Evolutionary conservation across 2,888 invertebrate genomes (phyloP).

Genomic region (Melanostoma mellinum): DNA sequence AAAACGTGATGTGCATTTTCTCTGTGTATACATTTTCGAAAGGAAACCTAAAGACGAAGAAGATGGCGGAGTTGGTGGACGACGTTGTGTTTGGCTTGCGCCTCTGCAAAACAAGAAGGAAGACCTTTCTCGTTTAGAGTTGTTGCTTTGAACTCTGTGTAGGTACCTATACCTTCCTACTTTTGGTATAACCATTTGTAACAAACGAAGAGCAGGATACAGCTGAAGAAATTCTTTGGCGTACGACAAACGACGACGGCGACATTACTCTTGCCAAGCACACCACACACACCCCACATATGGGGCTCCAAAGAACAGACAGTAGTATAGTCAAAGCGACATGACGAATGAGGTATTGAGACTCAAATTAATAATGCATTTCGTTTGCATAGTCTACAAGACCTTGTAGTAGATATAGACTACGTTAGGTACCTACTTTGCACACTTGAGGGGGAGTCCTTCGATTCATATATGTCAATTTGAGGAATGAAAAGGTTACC

Average conservation of each 20-base stretch:
- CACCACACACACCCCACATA: constrained; percentile 7
- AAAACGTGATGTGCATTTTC: constrained; percentile 68
- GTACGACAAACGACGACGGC: constrained; percentile 18
- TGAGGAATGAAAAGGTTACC: constrained; percentile 63
- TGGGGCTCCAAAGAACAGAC: too few species aligned
- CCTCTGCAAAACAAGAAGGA: constrained; percentile 16
- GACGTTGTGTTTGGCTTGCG: constrained; percentile 49
- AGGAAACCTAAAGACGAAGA: constrained; percentile 1
- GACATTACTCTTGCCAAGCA: neutral
- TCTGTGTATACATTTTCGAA: neutral
- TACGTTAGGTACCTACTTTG: neutral
- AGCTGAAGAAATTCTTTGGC: constrained; percentile 48
- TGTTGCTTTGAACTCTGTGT: constrained; percentile 44
- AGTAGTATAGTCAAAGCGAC: neutral
- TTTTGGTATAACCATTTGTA: constrained; percentile 51
- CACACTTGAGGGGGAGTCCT: constrained; percentile 22
- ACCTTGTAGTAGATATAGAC: constrained; percentile 8
- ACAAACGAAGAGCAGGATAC: constrained; percentile 5
- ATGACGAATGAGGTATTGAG: constrained; percentile 70
- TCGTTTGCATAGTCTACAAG: constrained; percentile 65
- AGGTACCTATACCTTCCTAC: constrained; percentile 36
- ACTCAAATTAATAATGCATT: constrained; percentile 72
- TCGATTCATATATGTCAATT: constrained; percentile 66
- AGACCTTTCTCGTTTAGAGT: neutral
- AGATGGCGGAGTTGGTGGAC: neutral